These are phyloP conservation scores for Macropis europaea DNA, from an alignment of 2,888 invertebrate species.

Conservation along the genomic window DNA sequence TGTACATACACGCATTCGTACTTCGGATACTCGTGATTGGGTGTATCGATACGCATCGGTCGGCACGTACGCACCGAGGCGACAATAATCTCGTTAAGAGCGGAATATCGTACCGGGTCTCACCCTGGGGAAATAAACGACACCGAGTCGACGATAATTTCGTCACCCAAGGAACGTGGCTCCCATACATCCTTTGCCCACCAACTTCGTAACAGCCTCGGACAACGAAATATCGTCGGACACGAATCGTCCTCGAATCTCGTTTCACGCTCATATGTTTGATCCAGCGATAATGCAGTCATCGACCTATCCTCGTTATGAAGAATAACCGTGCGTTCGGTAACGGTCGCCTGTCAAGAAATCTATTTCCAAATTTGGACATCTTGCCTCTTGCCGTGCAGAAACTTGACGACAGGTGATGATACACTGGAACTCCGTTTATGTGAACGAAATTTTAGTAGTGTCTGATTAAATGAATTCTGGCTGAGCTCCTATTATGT, in stretches of 20 bases:
- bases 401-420: too few species aligned
- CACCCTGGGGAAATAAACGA: conserved; percentile 63
- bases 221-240: not conserved
- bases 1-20: conserved; percentile 39
- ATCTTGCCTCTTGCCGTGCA: too few species aligned
- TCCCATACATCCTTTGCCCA: conserved; percentile 3
- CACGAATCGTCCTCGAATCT: conserved; percentile 26
- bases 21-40: conserved; percentile 45
- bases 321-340: conserved; percentile 11
- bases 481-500: too few species aligned
- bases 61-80: conserved; percentile 43
- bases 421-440: too few species aligned
- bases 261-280: conserved; percentile 36
- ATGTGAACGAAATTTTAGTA: too few species aligned
- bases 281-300: conserved; percentile 36
- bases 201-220: conserved; percentile 1
- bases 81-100: conserved; percentile 69
- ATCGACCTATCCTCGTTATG: conserved; percentile 21
- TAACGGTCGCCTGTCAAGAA: not conserved
- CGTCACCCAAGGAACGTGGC: conserved; percentile 52
- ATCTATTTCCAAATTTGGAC: too few species aligned
- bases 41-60: conserved; percentile 60
- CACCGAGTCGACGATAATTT: conserved; percentile 48
- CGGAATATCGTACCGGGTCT: conserved; percentile 41
- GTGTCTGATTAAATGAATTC: too few species aligned